Evolutionary conservation across 92 coral and sea anemone genomes (phyloP), one percentile per base, ranked within the genome.

Genomic region (Epizoanthus scotinus): DNA sequence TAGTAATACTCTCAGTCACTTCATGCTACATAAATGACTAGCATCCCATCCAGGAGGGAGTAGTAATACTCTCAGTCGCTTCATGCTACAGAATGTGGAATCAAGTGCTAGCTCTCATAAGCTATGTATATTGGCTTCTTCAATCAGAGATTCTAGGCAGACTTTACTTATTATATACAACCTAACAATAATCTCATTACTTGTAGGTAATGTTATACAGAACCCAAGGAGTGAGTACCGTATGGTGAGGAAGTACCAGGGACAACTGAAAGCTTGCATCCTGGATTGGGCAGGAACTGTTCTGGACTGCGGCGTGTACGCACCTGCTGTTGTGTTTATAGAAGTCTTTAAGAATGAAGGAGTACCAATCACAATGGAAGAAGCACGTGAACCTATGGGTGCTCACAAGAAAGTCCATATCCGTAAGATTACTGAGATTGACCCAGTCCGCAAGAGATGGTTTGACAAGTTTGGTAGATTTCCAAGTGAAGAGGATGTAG

Each of bases 341-440:
- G 94, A 95, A 6, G 92, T 93, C 22, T 95, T 95, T 73, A 85
- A 90, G 31, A 83, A 69, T 0, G 99, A 93, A 77, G 99, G 99
- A 9, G 99, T 95, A 8, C 99, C 99, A 15, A 89, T 95, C 83
- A 91, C 94, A 18, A 91, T 86, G 84, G 99, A 95, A 63, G 99
- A 95, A 84, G 99, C 99, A 15, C 78, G 99, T 0, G 99, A 93
- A 60, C 99, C 99, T 5, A 95, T 95, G 99, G 99, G 99, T 58
- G 64, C 87, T 22, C 99, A 95, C 85, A 95, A 95, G 83, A 95
- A 89, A 52, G 99, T 95, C 31, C 99, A 95, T 81, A 91, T 95
- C 28, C 86, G 91, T 13, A 91, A 64, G 57, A 72, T 95, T 78
- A 95, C 99, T 26, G 82, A 93, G 42, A 84, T 87, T 54, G 99